These are phyloP conservation scores for Odontesthes bonariensis DNA, from an alignment of 2,113 vertebrate genomes.

Conservation along the genomic window DNA sequence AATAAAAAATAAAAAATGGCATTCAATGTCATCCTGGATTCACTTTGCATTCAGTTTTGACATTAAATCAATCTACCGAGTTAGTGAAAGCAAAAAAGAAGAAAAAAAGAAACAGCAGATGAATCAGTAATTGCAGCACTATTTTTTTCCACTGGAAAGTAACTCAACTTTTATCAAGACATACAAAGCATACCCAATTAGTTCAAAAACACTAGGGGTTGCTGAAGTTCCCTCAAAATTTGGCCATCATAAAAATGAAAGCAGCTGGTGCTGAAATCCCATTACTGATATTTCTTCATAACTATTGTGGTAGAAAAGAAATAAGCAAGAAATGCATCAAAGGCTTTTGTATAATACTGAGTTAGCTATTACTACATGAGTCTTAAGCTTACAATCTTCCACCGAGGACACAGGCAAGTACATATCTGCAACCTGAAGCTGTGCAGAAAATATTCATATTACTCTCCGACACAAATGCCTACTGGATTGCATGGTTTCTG, in stretches of 20 bases:
- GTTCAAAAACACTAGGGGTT: conserved; percentile 7
- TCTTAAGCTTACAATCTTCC: neutral
- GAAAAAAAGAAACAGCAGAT: too few species aligned
- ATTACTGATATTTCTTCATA: neutral
- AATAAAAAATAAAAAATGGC: too few species aligned
- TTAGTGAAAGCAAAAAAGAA: too few species aligned
- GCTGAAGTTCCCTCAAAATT: conserved; percentile 7
- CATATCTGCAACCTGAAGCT: conserved; percentile 24
- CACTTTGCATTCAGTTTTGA: too few species aligned
- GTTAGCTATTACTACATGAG: conserved; percentile 18
- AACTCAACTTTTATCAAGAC: neutral
- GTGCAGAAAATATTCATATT: conserved; percentile 31
- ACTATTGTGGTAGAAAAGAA: conserved; percentile 12
- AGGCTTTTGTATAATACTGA: conserved; percentile 23
- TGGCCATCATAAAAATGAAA: conserved; percentile 16
- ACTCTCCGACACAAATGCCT: conserved; percentile 25
- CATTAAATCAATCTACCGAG: too few species aligned
- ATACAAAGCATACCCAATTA: conserved; percentile 3
- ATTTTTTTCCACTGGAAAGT: neutral
- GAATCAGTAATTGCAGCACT: too few species aligned
- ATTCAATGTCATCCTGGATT: too few species aligned
- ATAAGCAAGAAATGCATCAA: conserved; percentile 11
- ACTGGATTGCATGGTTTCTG: conserved; percentile 15
- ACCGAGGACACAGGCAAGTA: conserved; percentile 30
- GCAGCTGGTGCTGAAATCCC: conserved; percentile 6